Conservation (phyloP, 2,797 vertebrate species). For the Sparus aurata region DNA sequence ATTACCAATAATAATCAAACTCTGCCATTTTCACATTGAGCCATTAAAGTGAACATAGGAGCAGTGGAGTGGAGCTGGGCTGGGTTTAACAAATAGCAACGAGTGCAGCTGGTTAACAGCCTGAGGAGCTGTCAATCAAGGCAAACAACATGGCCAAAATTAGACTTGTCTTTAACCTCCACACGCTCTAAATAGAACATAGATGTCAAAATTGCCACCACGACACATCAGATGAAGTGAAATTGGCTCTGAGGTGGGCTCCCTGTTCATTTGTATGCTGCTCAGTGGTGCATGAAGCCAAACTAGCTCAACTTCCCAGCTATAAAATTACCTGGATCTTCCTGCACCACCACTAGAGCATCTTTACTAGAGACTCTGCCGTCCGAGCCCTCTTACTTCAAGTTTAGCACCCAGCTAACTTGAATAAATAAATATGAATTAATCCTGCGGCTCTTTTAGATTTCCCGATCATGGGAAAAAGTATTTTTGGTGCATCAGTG, state of each 20-base stretch:
- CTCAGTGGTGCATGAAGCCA: no score
- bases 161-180: constrained; percentile 2
- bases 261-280: no score
- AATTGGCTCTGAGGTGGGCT: background rate
- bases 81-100: constrained; percentile 44
- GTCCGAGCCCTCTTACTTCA: no score
- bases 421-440: no score
- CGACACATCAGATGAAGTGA: background rate
- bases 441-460: no score
- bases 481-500: no score
- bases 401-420: no score
- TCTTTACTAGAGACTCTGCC: no score
- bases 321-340: no score
- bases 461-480: no score
- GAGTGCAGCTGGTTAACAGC: constrained; percentile 33
- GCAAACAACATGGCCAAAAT: constrained; percentile 30
- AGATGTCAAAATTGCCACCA: background rate
- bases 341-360: no score
- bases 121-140: constrained; percentile 51
- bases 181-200: background rate
- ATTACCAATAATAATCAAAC: constrained; percentile 8
- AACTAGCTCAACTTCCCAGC: no score
- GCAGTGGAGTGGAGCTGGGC: constrained; percentile 42
- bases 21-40: constrained; percentile 1
- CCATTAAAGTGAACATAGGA: constrained; percentile 28